Evolutionary conservation across 2,113 vertebrate species (phyloP).

Genomic region (Poecile atricapillus): DNA sequence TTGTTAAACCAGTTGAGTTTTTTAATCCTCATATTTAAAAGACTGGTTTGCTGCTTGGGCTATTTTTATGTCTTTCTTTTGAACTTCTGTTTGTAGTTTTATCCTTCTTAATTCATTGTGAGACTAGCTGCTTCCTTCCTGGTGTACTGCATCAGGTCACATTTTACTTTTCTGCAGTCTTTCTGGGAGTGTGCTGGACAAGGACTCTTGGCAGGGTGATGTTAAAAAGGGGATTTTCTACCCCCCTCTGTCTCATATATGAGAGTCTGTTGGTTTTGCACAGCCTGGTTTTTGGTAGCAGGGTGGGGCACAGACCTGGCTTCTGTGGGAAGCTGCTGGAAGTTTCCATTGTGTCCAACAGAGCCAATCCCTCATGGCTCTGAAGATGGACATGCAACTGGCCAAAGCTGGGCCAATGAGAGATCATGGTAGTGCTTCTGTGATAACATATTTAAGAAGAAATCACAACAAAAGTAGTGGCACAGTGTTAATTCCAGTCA

Average conservation of each 20-base stretch:
- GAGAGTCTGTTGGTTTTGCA: neutral
- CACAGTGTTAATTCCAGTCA: neutral
- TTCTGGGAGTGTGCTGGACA: neutral
- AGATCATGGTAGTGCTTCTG: rapidly evolving
- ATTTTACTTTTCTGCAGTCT: neutral
- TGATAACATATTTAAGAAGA: neutral
- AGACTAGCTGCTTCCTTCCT: neutral
- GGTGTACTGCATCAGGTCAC: neutral
- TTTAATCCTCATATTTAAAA: neutral
- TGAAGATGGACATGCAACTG: neutral
- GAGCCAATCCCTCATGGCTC: neutral
- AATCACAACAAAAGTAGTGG: neutral
- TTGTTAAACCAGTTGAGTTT: neutral
- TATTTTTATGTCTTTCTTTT: neutral
- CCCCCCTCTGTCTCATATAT: neutral
- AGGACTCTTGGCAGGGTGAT: neutral
- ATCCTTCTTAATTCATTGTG: neutral
- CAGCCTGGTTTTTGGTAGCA: rapidly evolving
- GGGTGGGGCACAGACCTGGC: too few relatives aligned
- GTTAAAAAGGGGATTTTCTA: neutral
- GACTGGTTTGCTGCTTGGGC: neutral
- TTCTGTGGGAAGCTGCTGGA: neutral
- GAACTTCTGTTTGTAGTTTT: neutral
- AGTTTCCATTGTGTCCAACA: too few relatives aligned
- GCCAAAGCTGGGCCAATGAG: neutral